Evolutionary conservation across 1,140 invertebrate genomes (phyloP), one percentile per base, ranked within the genome.

Genomic region (Ruditapes philippinarum): DNA sequence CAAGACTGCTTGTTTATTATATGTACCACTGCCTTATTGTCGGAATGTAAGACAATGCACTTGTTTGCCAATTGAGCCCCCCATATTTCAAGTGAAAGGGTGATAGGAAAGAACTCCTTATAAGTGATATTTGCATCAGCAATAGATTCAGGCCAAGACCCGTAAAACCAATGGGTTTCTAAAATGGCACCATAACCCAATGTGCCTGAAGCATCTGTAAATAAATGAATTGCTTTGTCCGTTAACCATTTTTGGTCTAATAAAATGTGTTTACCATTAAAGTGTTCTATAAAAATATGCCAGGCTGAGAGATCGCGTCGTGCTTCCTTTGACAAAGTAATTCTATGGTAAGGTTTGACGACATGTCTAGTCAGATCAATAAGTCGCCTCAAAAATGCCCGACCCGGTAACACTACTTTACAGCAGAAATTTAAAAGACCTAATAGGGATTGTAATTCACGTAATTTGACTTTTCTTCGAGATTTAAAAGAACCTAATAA

Each of bases 1-100:
- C 79, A 85, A 11, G 87, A 28, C 25, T 78, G 45, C 65, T 91
- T 91, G 74, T 91, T 91, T 17, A 89, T 89, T 36, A 91, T 81
- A 45, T 84, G 65, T 19, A 89, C 88, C 5, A 91, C 73, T 7
- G 80, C 80, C 19, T 12, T n/a, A 91, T 91, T 91, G 65, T 91
- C 90, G n/a, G 57, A 45, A 60, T 84, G 78, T 28, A 91, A 62
- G 1, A 86, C 25, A 3, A 91, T 54, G 38, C 73, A 74, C 42
- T 78, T 57, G 60, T 91, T 86, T 17, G 22, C 9, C 0, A 91
- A 22, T 28, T 33, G 7, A 17, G 57, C 17, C 0, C 80, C 86
- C 90, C 90, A 89, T 4, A 81, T 36, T 81, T 91, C 81, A 25
- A 85, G 25, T 1, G 79, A 45, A n/a, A 91, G n/a, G 0, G 62